phyloP scores from a whole-genome alignment of 2,797 vertebrate species.

The Pipistrellus pipistrellus region DNA sequence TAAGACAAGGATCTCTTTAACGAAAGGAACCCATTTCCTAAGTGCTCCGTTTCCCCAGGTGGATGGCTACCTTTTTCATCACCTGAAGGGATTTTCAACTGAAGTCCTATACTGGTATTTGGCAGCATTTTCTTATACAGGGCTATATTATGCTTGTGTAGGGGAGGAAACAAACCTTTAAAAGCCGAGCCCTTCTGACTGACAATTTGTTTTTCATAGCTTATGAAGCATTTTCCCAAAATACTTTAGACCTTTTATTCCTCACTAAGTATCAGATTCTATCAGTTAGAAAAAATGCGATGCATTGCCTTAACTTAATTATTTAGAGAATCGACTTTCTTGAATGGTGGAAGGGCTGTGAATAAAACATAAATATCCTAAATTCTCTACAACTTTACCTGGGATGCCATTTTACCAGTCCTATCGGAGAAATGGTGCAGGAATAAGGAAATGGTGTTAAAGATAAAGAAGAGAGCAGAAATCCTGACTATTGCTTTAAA shows the following conservation, averaged over 20 bases:
- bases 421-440: background rate
- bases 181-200: background rate
- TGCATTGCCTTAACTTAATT: background rate
- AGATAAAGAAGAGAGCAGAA: background rate
- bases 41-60: background rate
- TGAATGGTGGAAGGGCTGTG: background rate
- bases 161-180: background rate
- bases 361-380: constrained; percentile 3
- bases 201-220: background rate
- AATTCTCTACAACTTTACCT: background rate
- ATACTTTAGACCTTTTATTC: background rate
- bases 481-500: background rate
- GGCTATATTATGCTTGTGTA: background rate
- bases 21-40: background rate
- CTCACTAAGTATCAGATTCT: background rate
- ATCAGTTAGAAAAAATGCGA: background rate
- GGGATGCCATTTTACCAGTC: background rate
- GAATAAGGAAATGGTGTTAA: background rate
- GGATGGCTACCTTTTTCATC: background rate
- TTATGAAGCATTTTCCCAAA: background rate
- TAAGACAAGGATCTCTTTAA: background rate
- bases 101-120: background rate
- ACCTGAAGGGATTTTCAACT: background rate
- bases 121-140: background rate
- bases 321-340: background rate